Conservation (phyloP, 2,888 invertebrate genomes). For the Diarsia rubi region DNA sequence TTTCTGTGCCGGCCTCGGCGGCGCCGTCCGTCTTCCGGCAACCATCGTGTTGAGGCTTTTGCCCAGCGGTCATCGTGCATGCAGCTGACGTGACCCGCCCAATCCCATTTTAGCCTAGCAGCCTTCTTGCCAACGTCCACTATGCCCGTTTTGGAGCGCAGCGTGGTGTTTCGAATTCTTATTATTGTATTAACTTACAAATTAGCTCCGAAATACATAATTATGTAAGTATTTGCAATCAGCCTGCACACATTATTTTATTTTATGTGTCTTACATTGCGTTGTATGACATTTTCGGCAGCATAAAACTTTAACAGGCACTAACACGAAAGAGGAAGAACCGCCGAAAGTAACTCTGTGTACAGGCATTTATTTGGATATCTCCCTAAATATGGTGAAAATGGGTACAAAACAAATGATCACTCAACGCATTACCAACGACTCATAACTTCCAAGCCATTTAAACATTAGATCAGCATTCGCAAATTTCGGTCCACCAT, state of each 20-base stretch:
- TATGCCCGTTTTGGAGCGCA: too few relatives aligned
- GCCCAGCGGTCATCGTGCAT: too few relatives aligned
- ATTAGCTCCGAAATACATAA: neutral
- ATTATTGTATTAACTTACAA: neutral
- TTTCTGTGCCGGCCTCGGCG: too few relatives aligned
- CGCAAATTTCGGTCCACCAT: constrained; percentile 15
- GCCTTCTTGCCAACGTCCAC: too few relatives aligned
- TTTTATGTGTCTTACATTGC: neutral
- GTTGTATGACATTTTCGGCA: too few relatives aligned
- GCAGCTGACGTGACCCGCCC: too few relatives aligned
- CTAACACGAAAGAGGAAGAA: too few relatives aligned
- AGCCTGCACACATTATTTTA: neutral
- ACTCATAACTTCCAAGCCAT: neutral
- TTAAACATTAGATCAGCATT: constrained; percentile 11
- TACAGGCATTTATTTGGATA: neutral
- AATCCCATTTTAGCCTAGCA: too few relatives aligned
- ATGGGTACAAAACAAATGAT: neutral
- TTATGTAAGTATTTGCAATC: neutral
- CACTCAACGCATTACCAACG: neutral
- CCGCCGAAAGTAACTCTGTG: neutral
- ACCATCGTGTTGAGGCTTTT: too few relatives aligned
- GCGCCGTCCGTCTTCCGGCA: too few relatives aligned
- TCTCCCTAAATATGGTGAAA: neutral
- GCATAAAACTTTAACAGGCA: too few relatives aligned
- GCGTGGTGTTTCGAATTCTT: too few relatives aligned